Evolutionary conservation across 2,888 invertebrate species (phyloP).

Genomic region (Pseudococcus viburni): DNA sequence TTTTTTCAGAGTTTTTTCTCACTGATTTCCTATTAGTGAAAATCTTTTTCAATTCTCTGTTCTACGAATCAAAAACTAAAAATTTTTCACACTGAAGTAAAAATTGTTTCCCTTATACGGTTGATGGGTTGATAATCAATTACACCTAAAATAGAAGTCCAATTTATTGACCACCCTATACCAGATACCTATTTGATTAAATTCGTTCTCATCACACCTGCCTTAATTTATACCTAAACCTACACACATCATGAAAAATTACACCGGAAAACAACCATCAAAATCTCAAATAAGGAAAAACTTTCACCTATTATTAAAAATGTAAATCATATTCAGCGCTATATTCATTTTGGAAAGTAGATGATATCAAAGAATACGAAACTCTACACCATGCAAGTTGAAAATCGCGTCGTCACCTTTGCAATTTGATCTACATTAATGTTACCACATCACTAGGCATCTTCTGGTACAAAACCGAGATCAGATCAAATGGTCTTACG

Average conservation of each 20-base stretch:
- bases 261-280: slow-evolving; percentile 19
- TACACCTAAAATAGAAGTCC: too few relatives aligned
- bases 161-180: too few relatives aligned
- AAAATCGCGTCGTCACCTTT: slow-evolving; percentile 22
- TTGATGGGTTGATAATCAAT: too few relatives aligned
- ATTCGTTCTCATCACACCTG: too few relatives aligned
- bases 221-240: background rate
- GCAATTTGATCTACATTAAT: background rate
- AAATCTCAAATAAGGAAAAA: background rate
- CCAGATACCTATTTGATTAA: too few relatives aligned
- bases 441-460: background rate
- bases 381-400: background rate
- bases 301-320: slow-evolving; percentile 30
- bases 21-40: too few relatives aligned
- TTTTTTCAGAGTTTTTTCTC: too few relatives aligned
- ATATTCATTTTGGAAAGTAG: slow-evolving; percentile 14
- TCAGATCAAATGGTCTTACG: background rate
- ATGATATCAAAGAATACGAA: background rate
- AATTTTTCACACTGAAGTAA: too few relatives aligned
- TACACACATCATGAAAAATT: slow-evolving; percentile 20
- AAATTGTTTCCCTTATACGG: too few relatives aligned
- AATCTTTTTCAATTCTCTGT: too few relatives aligned
- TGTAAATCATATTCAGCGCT: background rate
- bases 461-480: background rate
- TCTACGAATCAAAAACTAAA: too few relatives aligned